Percentiles rank a stretch among this genome's conserved stretches.
Conservation (phyloP, 2,888 invertebrate species). For the Stenodera caucasica region DNA sequence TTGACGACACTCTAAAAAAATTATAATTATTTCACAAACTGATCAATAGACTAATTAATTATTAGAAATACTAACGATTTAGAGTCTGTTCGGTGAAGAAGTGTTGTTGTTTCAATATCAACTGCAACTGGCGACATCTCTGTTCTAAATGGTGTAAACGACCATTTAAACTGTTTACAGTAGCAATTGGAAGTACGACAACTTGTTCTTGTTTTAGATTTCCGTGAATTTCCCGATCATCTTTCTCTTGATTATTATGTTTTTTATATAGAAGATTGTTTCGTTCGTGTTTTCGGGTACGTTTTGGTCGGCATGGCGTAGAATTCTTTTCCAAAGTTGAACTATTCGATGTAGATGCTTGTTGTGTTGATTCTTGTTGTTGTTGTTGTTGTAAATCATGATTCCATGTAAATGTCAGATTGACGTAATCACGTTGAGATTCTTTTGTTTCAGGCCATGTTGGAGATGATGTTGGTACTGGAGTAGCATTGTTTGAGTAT, state of each 20-base stretch:
- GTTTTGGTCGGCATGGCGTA: conserved; percentile 50
- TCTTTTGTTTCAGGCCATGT: conserved; percentile 3
- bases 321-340: conserved; percentile 41
- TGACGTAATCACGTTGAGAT: conserved; percentile 21
- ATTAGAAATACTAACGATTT: conserved; percentile 60
- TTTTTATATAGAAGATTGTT: conserved; percentile 46
- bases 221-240: conserved; percentile 33
- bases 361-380: conserved; percentile 15
- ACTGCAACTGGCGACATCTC: conserved; percentile 64
- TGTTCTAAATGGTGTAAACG: conserved; percentile 60
- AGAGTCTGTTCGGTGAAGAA: conserved; percentile 62
- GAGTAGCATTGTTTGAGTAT: conserved; percentile 47
- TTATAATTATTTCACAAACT: too few species aligned
- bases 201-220: conserved; percentile 36
- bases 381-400: conserved; percentile 26
- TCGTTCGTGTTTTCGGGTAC: conserved; percentile 52
- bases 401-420: conserved; percentile 36
- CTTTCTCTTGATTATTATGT: conserved; percentile 36
- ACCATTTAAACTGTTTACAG: conserved; percentile 49
- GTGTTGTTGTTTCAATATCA: conserved; percentile 66
- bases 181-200: conserved; percentile 44
- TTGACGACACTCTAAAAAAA: conserved; percentile 60
- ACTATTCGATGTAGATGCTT: conserved; percentile 45
- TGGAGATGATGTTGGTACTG: conserved; percentile 27
- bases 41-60: not conserved